A percentile compares a stretch with the other conserved stretches of the same genome.
Conservation (phyloP, 2,888 invertebrate species). For the Hofmannophila pseudospretella region DNA sequence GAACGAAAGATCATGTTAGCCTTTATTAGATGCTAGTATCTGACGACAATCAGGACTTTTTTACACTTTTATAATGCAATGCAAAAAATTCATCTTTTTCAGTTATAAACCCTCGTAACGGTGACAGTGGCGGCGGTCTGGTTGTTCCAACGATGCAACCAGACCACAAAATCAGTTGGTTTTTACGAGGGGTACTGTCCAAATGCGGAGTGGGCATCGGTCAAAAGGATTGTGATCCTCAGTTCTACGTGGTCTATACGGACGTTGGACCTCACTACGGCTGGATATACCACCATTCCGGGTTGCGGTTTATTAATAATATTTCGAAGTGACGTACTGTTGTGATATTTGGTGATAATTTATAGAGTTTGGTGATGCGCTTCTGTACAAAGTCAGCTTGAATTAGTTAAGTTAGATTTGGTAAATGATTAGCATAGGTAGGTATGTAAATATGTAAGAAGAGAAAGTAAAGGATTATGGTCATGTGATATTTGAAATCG, state of each 20-base stretch:
- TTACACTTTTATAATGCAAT: too few species aligned
- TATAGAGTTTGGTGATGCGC: not conserved
- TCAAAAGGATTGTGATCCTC: slow-evolving; percentile 43
- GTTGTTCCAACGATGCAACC: slow-evolving; percentile 51
- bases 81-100: too few species aligned
- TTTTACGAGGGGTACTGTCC: slow-evolving; percentile 59
- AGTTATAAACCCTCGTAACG: slow-evolving; percentile 79
- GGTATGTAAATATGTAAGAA: too few species aligned
- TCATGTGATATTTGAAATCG: too few species aligned
- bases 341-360: not conserved
- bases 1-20: too few species aligned
- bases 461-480: too few species aligned
- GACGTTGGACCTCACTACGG: slow-evolving; percentile 62
- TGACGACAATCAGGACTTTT: too few species aligned
- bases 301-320: slow-evolving; percentile 41
- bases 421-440: too few species aligned
- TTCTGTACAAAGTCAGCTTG: too few species aligned
- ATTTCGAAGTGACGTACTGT: slow-evolving; percentile 15
- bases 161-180: slow-evolving; percentile 59
- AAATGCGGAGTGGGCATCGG: slow-evolving; percentile 50
- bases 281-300: slow-evolving; percentile 61
- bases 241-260: slow-evolving; percentile 55
- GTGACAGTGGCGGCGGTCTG: slow-evolving; percentile 81
- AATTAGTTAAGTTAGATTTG: too few species aligned
- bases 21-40: too few species aligned